These are phyloP conservation scores for Coenonympha arcania DNA, from an alignment of 2,888 invertebrate genomes.

Conservation along the genomic window DNA sequence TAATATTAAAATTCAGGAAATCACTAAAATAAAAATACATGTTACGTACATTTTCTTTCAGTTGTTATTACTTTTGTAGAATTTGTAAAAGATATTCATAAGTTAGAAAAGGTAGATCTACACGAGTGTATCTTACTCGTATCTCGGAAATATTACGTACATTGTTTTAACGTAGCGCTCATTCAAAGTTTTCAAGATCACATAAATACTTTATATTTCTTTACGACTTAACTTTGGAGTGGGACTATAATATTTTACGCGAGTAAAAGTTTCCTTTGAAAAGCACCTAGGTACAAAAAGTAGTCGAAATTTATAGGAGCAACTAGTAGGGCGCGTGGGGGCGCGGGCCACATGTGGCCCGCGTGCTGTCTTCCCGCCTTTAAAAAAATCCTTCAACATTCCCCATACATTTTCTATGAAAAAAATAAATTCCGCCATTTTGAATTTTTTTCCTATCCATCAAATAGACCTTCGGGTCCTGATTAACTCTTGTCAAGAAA, in stretches of 20 bases:
- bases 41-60: too few relatives aligned
- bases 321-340: constrained; percentile 12
- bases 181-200: constrained; percentile 5
- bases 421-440: too few relatives aligned
- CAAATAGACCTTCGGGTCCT: too few relatives aligned
- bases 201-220: constrained; percentile 8
- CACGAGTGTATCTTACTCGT: not conserved
- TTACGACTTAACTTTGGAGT: constrained; percentile 12
- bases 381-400: too few relatives aligned
- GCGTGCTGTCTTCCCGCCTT: too few relatives aligned
- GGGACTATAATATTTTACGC: constrained; percentile 10
- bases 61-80: too few relatives aligned
- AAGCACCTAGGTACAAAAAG: not conserved
- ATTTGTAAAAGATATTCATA: not conserved
- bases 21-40: too few relatives aligned
- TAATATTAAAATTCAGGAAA: too few relatives aligned
- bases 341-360: too few relatives aligned
- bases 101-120: not conserved
- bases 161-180: constrained; percentile 1
- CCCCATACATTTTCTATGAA: too few relatives aligned
- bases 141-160: not conserved
- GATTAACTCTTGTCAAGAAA: too few relatives aligned
- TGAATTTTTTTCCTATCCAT: too few relatives aligned
- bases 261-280: constrained; percentile 1
- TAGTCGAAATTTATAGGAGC: constrained; percentile 15